A percentile compares a stretch with the other conserved stretches of the same genome.
These are phyloP conservation scores for Blastobasis adustella DNA, from an alignment of 2,888 invertebrate genomes.

Conservation along the genomic window DNA sequence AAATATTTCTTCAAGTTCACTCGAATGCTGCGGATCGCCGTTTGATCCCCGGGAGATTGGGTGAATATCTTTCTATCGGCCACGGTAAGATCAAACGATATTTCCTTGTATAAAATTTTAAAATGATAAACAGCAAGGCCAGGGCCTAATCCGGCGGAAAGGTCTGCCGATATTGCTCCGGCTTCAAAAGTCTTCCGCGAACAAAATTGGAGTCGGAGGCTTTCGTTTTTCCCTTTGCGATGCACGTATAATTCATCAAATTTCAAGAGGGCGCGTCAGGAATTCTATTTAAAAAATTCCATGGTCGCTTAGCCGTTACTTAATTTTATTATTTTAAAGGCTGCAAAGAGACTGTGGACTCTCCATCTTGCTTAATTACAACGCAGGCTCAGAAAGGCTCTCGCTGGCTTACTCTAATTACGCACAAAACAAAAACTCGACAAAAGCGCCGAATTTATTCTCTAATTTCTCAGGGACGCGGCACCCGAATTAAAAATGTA, in stretches of 20 bases:
- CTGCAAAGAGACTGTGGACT: conserved; percentile 44
- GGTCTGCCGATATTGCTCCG: too few species aligned
- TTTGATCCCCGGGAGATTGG: neutral
- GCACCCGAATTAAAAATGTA: conserved; percentile 52
- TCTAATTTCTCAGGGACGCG: conserved; percentile 52
- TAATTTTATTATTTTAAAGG: conserved; percentile 54
- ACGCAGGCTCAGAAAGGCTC: conserved; percentile 40
- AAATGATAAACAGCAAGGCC: neutral
- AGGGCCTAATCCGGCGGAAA: too few species aligned
- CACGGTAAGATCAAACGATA: neutral
- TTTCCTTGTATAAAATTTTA: neutral
- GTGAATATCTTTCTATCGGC: neutral
- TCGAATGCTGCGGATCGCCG: neutral
- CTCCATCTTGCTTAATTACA: conserved; percentile 65
- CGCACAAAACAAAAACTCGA: conserved; percentile 59
- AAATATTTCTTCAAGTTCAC: too few species aligned
- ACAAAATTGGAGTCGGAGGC: neutral
- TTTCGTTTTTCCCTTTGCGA: neutral
- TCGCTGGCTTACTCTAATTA: conserved; percentile 60
- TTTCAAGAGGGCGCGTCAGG: neutral
- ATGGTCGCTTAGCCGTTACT: conserved; percentile 33
- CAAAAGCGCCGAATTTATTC: conserved; percentile 58
- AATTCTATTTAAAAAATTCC: conserved; percentile 18
- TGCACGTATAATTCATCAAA: conserved; percentile 2
- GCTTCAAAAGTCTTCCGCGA: neutral